Percentiles rank a stretch among this genome's conserved stretches.
Evolutionary conservation across 2,888 invertebrate genomes (phyloP).

Genomic region (Cremastinae sp.): DNA sequence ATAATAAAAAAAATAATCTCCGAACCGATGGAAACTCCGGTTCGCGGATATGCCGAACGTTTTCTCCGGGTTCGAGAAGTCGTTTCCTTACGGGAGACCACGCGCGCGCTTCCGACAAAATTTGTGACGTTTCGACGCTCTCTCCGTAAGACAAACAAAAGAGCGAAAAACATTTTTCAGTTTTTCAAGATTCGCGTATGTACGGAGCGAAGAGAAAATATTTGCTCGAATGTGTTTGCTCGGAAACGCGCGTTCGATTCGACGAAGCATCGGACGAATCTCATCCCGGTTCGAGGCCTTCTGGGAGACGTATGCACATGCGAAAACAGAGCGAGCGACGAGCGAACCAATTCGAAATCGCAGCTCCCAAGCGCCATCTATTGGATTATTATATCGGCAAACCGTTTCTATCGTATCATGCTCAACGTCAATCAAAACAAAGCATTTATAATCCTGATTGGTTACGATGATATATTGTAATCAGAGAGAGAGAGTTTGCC

Average conservation of each 20-base stretch:
- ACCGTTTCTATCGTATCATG: slow-evolving; percentile 51
- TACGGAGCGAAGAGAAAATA: slow-evolving; percentile 3
- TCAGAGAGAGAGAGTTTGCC: slow-evolving; percentile 43
- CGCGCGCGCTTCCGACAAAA: too few species aligned
- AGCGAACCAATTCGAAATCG: slow-evolving; percentile 16
- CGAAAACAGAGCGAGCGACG: too few species aligned
- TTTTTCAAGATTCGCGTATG: slow-evolving; percentile 1
- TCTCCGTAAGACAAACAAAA: neutral
- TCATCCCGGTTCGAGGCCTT: neutral
- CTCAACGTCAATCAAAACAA: slow-evolving; percentile 52
- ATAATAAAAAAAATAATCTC: too few species aligned
- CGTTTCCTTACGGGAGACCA: too few species aligned
- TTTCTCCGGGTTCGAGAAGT: too few species aligned
- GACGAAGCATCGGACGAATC: neutral
- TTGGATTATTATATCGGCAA: slow-evolving; percentile 43
- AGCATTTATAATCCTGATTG: slow-evolving; percentile 30
- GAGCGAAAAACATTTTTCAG: neutral
- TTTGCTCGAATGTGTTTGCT: slow-evolving; percentile 5
- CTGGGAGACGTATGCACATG: neutral
- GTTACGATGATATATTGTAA: too few species aligned
- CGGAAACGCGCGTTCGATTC: slow-evolving; percentile 6
- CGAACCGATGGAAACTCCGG: neutral
- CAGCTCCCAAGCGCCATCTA: slow-evolving; percentile 10
- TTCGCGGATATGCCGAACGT: too few species aligned
- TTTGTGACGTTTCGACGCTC: neutral